Percentiles rank a stretch among this genome's conserved stretches.
Conservation (phyloP, 2,113 vertebrate genomes). For the Pavo muticus region DNA sequence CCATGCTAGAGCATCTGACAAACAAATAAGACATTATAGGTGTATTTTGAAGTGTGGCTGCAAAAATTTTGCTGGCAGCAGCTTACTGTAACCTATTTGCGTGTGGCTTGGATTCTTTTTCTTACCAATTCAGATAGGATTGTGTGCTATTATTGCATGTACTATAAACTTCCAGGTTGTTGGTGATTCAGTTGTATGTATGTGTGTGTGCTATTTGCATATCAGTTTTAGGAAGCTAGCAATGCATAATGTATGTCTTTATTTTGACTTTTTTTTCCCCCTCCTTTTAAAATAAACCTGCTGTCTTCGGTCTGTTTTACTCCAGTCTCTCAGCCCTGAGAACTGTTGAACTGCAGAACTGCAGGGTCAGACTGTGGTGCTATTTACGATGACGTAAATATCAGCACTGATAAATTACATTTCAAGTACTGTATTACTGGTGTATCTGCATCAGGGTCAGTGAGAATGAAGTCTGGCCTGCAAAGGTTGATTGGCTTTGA, state of each 20-base stretch:
- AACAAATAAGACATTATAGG: background rate
- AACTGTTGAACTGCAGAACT: background rate
- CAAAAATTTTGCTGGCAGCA: background rate
- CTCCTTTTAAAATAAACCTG: background rate
- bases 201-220: background rate
- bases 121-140: background rate
- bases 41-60: background rate
- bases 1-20: background rate
- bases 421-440: background rate
- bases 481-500: background rate
- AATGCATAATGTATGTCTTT: background rate
- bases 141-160: background rate
- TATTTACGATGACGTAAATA: background rate
- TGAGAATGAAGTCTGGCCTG: rapidly evolving
- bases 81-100: background rate
- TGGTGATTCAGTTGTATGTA: background rate
- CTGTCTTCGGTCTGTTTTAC: background rate
- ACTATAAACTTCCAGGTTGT: background rate
- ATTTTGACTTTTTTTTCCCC: background rate
- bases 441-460: background rate
- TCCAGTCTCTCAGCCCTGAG: background rate
- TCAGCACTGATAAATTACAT: background rate
- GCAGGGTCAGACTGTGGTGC: background rate
- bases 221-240: background rate
- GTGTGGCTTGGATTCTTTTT: background rate